Evolutionary conservation across 1,140 invertebrate species (phyloP), one percentile per base, ranked within the genome.

Genomic region (Prorops nasuta): DNA sequence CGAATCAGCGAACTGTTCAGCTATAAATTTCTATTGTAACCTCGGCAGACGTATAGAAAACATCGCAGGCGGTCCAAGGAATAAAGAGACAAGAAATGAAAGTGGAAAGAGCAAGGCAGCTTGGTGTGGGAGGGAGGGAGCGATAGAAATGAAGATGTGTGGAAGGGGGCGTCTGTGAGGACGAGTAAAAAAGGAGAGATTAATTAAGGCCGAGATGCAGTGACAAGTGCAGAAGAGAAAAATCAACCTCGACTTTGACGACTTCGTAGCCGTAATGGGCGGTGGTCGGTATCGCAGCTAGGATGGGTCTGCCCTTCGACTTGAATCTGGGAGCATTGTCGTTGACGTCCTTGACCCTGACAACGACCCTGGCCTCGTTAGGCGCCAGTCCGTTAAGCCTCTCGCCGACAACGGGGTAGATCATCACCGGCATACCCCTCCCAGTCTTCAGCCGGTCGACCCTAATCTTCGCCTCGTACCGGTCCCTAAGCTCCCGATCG

Each of bases 181-280:
- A 10, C 24, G 4, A 18, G 6, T 12, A 47, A 21, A 47, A 36
- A 46, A 14, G 20, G 39, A 35, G 36, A 56, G 50, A 57, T 41
- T 31, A 44, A 58, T 58, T 44, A 44, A 51, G 41, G 37, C 37
- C 19, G 34, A 19, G 18, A 28, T 10, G 24, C 24, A 10, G 24
- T 28, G 24, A 28, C 4, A 28, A 28, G 10, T 6, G 10, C 4
- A 28, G 10, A 28, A 28, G 10, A 28, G 10, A 28, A 28, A 28
- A 28, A 28, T 6, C 4, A 28, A 86, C 86, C 74, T 84, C 78
- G 8, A 91, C 78, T 56, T 83, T 81, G 20, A 90, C 80, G 31
- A 92, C 85, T 60, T 88, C 85, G 64, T 91, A 89, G 2, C 90
- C 90, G 66, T 90, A 92, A 51, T 82, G 83, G 7, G 87, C 89